These are phyloP conservation scores for Saccopteryx leptura DNA, from an alignment of 2,113 vertebrate species.

Conservation along the genomic window DNA sequence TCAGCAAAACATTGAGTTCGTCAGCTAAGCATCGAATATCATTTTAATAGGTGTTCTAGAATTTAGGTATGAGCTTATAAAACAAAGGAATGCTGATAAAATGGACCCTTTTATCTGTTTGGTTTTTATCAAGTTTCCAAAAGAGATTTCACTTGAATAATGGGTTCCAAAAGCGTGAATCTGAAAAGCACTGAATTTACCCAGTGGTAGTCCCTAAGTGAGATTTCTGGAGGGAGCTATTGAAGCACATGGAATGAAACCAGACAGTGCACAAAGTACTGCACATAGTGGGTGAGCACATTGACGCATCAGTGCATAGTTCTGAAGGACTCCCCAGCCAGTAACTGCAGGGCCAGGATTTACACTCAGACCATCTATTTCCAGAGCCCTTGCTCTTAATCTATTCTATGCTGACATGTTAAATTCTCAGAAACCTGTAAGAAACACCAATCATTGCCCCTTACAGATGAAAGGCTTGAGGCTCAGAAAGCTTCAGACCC, in stretches of 20 bases:
- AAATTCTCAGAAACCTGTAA: not conserved
- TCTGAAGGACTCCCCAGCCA: not conserved
- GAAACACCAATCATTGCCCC: not conserved
- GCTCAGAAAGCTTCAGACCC: not conserved
- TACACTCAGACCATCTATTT: not conserved
- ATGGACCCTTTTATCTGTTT: not conserved
- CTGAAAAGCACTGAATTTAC: not conserved
- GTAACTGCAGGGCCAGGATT: not conserved
- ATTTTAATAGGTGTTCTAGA: not conserved
- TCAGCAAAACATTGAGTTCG: not conserved
- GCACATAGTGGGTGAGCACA: not conserved
- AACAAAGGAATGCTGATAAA: conserved; percentile 68
- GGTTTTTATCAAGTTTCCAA: not conserved
- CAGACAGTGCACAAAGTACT: not conserved
- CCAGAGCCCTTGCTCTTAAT: not conserved
- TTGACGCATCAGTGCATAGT: not conserved
- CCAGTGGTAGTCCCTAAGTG: not conserved
- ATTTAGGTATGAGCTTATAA: conserved; percentile 33
- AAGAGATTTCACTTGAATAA: conserved; percentile 30
- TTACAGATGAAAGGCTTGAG: not conserved
- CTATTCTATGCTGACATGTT: not conserved
- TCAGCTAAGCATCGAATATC: not conserved
- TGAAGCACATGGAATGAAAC: not conserved
- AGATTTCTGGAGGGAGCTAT: not conserved
- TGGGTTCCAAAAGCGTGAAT: not conserved